A percentile compares a stretch with the other conserved stretches of the same genome.
These are phyloP conservation scores for Oncopodura yosiiana DNA, from an alignment of 1,140 invertebrate genomes.

Conservation along the genomic window DNA sequence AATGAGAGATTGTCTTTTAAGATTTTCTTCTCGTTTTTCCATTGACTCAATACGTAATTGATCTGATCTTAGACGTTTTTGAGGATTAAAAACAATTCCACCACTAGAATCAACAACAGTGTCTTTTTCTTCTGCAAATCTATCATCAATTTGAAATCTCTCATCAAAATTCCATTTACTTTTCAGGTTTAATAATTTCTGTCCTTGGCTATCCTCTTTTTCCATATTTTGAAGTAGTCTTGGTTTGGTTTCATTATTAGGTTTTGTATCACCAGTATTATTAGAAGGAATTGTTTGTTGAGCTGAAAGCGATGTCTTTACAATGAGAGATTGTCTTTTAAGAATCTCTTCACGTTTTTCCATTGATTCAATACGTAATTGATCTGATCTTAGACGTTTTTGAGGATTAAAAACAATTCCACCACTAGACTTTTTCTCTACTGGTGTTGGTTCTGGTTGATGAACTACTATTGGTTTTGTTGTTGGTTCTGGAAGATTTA, in stretches of 20 bases:
- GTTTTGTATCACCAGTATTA: background rate
- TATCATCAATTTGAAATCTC: slow-evolving; percentile 25
- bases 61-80: too few species aligned
- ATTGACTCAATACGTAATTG: slow-evolving; percentile 6
- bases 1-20: too few species aligned
- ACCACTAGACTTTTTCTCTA: background rate
- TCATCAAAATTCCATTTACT: slow-evolving; percentile 14
- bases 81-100: too few species aligned
- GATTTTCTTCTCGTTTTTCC: slow-evolving; percentile 19
- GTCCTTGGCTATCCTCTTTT: background rate
- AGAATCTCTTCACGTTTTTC: slow-evolving; percentile 6
- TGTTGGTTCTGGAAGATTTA: background rate
- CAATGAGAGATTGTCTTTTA: slow-evolving; percentile 2
- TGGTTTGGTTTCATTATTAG: background rate
- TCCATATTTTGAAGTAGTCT: background rate
- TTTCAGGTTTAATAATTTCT: slow-evolving; percentile 12
- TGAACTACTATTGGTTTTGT: background rate
- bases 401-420: slow-evolving; percentile 14
- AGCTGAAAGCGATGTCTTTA: slow-evolving; percentile 3
- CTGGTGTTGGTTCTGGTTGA: background rate
- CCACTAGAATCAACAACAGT: too few species aligned
- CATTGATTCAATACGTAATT: slow-evolving; percentile 13
- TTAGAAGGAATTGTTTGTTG: background rate
- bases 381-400: slow-evolving; percentile 18
- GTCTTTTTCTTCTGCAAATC: slow-evolving; percentile 21